Percentiles rank a stretch among this genome's conserved stretches.
These are phyloP conservation scores for Centroberyx gerrardi DNA, from an alignment of 2,797 vertebrate genomes.

Conservation along the genomic window DNA sequence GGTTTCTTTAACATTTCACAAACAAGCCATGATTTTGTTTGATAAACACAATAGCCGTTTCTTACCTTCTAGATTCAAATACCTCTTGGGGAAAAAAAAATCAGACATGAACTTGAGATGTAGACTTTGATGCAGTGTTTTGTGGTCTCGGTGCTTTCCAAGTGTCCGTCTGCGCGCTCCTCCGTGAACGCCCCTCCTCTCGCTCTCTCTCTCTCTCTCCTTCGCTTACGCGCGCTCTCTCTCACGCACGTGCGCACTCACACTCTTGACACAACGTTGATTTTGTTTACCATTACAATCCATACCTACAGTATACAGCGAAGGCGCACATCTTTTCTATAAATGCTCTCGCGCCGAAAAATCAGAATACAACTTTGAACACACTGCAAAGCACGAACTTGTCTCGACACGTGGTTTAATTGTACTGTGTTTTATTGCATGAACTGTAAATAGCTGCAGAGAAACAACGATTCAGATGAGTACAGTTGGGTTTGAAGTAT, in stretches of 20 bases:
- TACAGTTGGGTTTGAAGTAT: slow-evolving; percentile 71
- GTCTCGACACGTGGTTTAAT: slow-evolving; percentile 46
- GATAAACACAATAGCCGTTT: no score
- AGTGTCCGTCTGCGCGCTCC: slow-evolving; percentile 34
- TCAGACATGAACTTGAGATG: no score
- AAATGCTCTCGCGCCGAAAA: background rate
- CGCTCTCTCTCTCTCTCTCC: background rate
- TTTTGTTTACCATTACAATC: background rate
- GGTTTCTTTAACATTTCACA: no score
- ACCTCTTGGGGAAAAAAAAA: no score
- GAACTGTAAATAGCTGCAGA: slow-evolving; percentile 82
- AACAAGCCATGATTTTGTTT: no score
- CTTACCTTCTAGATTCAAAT: no score
- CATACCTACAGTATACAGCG: no score
- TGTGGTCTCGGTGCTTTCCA: slow-evolving; percentile 12
- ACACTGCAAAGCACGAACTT: slow-evolving; percentile 15
- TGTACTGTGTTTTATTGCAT: slow-evolving; percentile 88
- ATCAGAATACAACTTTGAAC: accelerated
- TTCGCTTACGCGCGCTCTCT: background rate
- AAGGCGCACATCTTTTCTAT: background rate
- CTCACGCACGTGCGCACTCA: background rate
- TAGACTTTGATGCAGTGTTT: slow-evolving; percentile 15
- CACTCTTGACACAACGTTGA: background rate
- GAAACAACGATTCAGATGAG: slow-evolving; percentile 74
- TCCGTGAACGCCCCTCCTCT: slow-evolving; percentile 56